phyloP scores from a whole-genome alignment of 2,888 invertebrate species.

The Chrysolina haemoptera region DNA sequence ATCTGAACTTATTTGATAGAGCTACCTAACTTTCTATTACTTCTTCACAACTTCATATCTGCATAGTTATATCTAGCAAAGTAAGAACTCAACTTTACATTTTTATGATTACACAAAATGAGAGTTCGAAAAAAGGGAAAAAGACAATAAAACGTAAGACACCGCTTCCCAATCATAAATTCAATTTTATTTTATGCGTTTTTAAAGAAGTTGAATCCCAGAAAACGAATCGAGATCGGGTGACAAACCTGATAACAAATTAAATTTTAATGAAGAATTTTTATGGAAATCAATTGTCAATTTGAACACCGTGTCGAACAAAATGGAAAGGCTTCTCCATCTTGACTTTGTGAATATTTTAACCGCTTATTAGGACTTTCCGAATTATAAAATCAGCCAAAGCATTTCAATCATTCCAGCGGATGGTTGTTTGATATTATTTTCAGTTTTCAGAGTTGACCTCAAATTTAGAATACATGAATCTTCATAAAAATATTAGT shows the following conservation, averaged over 20 bases:
- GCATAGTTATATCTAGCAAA: neutral
- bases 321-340: conserved; percentile 3
- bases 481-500: no score
- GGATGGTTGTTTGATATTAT: no score
- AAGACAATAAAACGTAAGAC: neutral
- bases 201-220: neutral
- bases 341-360: neutral
- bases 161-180: neutral
- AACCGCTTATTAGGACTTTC: neutral
- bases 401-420: neutral
- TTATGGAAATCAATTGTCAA: conserved; percentile 7
- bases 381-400: neutral
- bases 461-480: no score
- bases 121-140: neutral
- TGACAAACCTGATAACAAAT: neutral
- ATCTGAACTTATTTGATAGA: conserved; percentile 13
- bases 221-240: conserved; percentile 1
- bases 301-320: conserved; percentile 8
- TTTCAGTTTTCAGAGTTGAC: no score
- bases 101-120: neutral
- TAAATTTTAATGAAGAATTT: conserved; percentile 4
- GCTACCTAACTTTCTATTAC: conserved; percentile 10
- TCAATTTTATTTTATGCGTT: neutral
- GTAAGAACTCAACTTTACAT: neutral
- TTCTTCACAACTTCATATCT: conserved; percentile 17